These are phyloP conservation scores for Cosmia trapezina DNA, from an alignment of 2,888 invertebrate genomes.

Conservation along the genomic window DNA sequence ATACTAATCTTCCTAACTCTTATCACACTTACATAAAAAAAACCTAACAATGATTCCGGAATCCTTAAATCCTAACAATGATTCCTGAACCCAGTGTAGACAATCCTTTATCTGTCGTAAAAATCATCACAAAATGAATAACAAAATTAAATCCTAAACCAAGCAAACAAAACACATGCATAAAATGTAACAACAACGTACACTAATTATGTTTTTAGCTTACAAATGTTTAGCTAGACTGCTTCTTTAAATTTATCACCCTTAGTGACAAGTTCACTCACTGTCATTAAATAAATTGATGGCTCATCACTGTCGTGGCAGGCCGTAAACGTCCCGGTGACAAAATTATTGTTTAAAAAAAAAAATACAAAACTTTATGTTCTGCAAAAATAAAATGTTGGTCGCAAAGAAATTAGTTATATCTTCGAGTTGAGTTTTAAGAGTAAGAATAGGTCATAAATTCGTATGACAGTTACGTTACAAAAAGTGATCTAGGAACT, in stretches of 20 bases:
- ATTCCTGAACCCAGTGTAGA: background rate
- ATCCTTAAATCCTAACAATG: background rate
- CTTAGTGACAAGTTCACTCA: slow-evolving; percentile 40
- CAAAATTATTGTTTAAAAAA: slow-evolving; percentile 46
- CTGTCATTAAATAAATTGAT: slow-evolving; percentile 62
- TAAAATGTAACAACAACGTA: slow-evolving; percentile 42
- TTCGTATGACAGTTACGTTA: background rate
- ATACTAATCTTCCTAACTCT: background rate
- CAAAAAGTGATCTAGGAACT: background rate
- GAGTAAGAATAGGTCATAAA: slow-evolving; percentile 24
- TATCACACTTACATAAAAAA: background rate
- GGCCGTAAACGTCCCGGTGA: slow-evolving; percentile 51
- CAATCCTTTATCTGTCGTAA: background rate
- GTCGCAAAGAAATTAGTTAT: slow-evolving; percentile 9
- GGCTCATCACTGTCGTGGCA: slow-evolving; percentile 51
- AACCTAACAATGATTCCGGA: background rate
- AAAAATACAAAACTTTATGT: slow-evolving; percentile 41
- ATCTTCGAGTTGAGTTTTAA: slow-evolving; percentile 4
- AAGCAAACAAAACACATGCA: slow-evolving; percentile 17
- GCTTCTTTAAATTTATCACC: slow-evolving; percentile 54
- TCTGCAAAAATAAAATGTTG: slow-evolving; percentile 36
- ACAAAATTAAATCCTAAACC: background rate
- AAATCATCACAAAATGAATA: background rate
- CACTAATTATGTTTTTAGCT: slow-evolving; percentile 55
- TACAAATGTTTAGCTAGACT: slow-evolving; percentile 43